Base-by-base conservation (phyloP, 2,888 invertebrate genomes). In the Aphodius sticticus region DNA sequence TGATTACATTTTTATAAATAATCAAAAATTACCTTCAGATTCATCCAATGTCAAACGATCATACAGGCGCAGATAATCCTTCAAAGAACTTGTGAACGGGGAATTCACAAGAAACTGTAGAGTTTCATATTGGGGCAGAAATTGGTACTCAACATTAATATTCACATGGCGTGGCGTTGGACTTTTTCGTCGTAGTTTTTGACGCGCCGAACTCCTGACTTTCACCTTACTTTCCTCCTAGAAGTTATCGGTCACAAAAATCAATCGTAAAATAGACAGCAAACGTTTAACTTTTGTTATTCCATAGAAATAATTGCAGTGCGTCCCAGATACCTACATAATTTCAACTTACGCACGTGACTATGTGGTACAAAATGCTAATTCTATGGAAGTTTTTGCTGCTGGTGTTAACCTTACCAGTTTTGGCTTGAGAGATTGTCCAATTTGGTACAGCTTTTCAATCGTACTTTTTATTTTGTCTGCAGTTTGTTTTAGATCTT, bases 61-160 rank as follows among this genome's bases (percentile, higher is more conserved):
- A 83, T 90, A 91, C 79, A 89, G 78, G 69, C 85, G 83, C 3
- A 86, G 82, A 5, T 88, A 87, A 0, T 87, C 82, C 3, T 89
- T 88, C 2, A 91, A 86, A 80, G 90, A 90, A 5, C 89, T 84
- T 1, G 90, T 86, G 81, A 90, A 85, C 71, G 83, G 86, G 4
- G 91, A 91, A 76, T 89, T 87, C 16, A 92, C 84, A 74, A 92
- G 84, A 80, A 88, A 91, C 78, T 91, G 90, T 75, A 92, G 81
- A 14, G 91, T 84, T 0, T 89, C 90, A 36, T 89, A 90, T 86
- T 91, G 91, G 0, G 91, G 92, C 15, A 91, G 85, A 16, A 89
- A 88, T 69, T 90, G 89, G 84, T 90, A 89, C 16, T 77, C 79
- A 37, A 74, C 77, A 16, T 74, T 16, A 12, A 77, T 74, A 37